A percentile compares a stretch with the other conserved stretches of the same genome.
Evolutionary conservation across 2,888 invertebrate species (phyloP).

Genomic region (Ophion obscuratus): DNA sequence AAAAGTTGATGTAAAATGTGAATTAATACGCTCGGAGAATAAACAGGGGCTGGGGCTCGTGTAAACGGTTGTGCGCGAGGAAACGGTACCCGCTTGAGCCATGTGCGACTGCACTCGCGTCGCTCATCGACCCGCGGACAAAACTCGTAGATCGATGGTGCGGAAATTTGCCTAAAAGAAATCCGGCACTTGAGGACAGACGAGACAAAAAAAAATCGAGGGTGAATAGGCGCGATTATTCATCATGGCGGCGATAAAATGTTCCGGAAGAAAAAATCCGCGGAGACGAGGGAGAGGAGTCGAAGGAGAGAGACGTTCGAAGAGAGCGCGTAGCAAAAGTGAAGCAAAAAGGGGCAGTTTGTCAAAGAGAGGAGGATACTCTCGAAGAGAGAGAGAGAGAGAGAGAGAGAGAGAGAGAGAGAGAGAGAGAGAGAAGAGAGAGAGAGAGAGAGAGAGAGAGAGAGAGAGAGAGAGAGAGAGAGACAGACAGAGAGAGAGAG

Average conservation of each 20-base stretch:
- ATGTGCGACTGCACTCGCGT: background rate
- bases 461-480: too few species aligned
- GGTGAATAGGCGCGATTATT: slow-evolving; percentile 27
- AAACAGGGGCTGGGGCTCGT: background rate
- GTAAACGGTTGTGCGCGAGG: background rate
- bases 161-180: slow-evolving; percentile 3
- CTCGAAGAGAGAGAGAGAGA: slow-evolving; percentile 39
- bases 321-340: slow-evolving; percentile 11
- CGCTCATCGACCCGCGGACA: background rate
- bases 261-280: background rate
- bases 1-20: background rate
- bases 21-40: background rate
- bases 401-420: background rate
- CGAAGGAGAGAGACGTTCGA: slow-evolving; percentile 18
- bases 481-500: too few species aligned
- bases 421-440: slow-evolving; percentile 28
- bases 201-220: background rate
- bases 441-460: too few species aligned
- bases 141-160: background rate
- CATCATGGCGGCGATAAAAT: background rate
- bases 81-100: background rate
- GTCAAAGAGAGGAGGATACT: slow-evolving; percentile 61
- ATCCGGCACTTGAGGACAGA: background rate
- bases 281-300: slow-evolving; percentile 5
- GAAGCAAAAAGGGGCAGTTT: slow-evolving; percentile 15